Conservation (phyloP, 2,888 invertebrate genomes). For the Thumatha senex region DNA sequence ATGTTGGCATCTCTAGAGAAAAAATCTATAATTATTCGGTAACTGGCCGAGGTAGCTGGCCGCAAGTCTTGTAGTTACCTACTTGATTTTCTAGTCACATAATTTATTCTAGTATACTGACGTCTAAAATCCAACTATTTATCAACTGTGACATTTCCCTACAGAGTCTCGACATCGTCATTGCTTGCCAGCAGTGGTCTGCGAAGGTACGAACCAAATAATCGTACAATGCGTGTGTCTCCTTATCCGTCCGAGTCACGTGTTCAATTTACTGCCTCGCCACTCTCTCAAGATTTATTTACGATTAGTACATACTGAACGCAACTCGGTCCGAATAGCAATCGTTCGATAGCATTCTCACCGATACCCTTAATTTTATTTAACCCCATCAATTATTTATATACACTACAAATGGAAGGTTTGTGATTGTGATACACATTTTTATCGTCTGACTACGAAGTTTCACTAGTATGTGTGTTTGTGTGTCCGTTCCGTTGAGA, state of each 20-base stretch:
- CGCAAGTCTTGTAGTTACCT: too few relatives aligned
- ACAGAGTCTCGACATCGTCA: too few relatives aligned
- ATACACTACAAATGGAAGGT: conserved; percentile 8
- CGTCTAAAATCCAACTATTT: background rate
- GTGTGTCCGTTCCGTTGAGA: too few relatives aligned
- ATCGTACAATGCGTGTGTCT: conserved; percentile 14
- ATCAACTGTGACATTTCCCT: too few relatives aligned
- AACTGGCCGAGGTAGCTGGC: too few relatives aligned
- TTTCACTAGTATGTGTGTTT: background rate
- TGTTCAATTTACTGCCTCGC: conserved; percentile 52
- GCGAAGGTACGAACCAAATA: background rate
- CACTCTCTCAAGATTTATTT: conserved; percentile 58
- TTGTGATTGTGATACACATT: conserved; percentile 8
- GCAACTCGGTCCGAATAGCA: conserved; percentile 49
- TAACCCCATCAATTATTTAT: conserved; percentile 26
- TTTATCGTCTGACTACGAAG: background rate
- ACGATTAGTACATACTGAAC: conserved; percentile 56
- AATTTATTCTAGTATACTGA: too few relatives aligned
- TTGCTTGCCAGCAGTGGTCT: too few relatives aligned
- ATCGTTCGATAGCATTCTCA: conserved; percentile 40
- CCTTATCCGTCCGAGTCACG: conserved; percentile 44
- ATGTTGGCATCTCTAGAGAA: too few relatives aligned
- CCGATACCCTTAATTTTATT: conserved; percentile 36
- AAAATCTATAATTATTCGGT: too few relatives aligned
- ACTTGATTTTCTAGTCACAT: too few relatives aligned